Conservation (phyloP, 2,888 invertebrate genomes). For the Acanthacorydalis orientalis region DNA sequence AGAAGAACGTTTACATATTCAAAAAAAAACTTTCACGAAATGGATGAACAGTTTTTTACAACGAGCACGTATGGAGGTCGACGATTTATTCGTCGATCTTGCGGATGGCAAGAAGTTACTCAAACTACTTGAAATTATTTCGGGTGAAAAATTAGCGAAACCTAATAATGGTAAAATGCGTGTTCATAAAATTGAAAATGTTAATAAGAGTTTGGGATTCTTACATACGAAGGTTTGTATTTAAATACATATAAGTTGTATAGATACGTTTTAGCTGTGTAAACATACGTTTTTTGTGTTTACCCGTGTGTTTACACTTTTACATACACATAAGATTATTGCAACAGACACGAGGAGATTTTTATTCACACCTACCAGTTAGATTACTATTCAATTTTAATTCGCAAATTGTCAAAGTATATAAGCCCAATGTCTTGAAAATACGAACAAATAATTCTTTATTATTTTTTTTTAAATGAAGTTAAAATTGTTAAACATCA, state of each 20-base stretch:
- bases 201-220: conserved; percentile 93
- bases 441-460: no score
- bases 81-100: conserved; percentile 90
- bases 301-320: no score
- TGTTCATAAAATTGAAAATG: conserved; percentile 98
- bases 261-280: no score
- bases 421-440: no score
- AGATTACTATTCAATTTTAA: no score
- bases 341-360: no score
- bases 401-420: no score
- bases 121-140: conserved; percentile 93
- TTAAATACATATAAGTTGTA: not conserved
- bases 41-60: conserved; percentile 96
- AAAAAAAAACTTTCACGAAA: conserved; percentile 99
- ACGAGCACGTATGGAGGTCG: conserved; percentile 95
- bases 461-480: no score
- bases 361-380: no score
- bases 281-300: no score
- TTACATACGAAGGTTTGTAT: conserved; percentile 70
- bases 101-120: conserved; percentile 86
- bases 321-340: no score
- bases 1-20: conserved; percentile 93
- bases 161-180: conserved; percentile 93
- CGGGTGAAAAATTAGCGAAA: conserved; percentile 90
- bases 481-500: no score